phyloP scores from a whole-genome alignment of 1,140 invertebrate species.

The Doryteuthis pealeii region DNA sequence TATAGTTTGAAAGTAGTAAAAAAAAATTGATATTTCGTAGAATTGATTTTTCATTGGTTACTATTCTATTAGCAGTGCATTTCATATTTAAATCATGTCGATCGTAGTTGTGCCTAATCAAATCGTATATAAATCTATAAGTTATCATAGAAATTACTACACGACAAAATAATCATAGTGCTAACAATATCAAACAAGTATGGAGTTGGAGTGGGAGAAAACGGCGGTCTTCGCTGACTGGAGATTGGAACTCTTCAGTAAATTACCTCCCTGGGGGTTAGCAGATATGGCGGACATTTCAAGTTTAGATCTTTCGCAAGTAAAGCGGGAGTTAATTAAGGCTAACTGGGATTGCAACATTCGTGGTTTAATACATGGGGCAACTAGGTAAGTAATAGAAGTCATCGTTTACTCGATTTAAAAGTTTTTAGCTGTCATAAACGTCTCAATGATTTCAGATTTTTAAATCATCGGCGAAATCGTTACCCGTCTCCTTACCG shows the following conservation, averaged over 20 bases:
- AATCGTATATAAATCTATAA: too few relatives aligned
- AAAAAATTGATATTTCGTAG: too few relatives aligned
- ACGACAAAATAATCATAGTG: too few relatives aligned
- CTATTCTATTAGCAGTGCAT: too few relatives aligned
- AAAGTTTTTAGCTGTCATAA: neutral
- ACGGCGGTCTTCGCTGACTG: too few relatives aligned
- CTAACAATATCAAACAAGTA: too few relatives aligned
- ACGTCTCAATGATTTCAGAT: neutral
- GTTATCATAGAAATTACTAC: too few relatives aligned
- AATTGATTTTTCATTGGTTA: too few relatives aligned
- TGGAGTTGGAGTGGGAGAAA: too few relatives aligned
- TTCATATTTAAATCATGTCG: too few relatives aligned
- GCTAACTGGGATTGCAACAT: slow-evolving; percentile 73
- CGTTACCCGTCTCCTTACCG: neutral
- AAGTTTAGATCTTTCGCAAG: slow-evolving; percentile 45
- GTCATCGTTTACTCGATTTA: slow-evolving; percentile 11
- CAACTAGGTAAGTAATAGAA: slow-evolving; percentile 70
- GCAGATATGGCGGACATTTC: slow-evolving; percentile 44
- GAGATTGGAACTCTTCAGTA: neutral
- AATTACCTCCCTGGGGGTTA: neutral
- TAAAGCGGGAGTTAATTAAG: slow-evolving; percentile 69
- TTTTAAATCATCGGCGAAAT: neutral
- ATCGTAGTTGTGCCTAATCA: too few relatives aligned
- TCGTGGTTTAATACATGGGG: slow-evolving; percentile 71
- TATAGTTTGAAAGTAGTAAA: too few relatives aligned